These are phyloP conservation scores for Pseudomugil tenellus DNA, from an alignment of 2,797 vertebrate genomes.

Conservation along the genomic window DNA sequence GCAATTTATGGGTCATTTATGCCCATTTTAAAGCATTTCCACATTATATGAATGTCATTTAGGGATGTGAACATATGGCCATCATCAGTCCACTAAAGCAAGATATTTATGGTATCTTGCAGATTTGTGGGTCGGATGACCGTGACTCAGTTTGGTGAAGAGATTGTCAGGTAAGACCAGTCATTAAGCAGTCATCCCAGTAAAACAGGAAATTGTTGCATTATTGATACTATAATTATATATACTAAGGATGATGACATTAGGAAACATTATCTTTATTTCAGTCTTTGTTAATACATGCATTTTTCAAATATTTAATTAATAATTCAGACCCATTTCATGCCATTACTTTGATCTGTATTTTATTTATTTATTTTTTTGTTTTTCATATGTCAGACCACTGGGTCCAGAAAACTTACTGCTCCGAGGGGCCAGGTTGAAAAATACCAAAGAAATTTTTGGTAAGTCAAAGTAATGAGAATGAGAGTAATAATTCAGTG, in stretches of 20 bases:
- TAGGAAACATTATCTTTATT: background rate
- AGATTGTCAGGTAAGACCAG: constrained; percentile 91
- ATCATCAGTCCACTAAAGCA: background rate
- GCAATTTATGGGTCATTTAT: background rate
- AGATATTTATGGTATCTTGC: constrained; percentile 37
- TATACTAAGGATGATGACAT: too few species aligned
- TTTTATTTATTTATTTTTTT: too few species aligned
- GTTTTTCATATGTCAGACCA: constrained; percentile 81
- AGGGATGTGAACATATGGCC: too few species aligned
- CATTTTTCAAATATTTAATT: too few species aligned
- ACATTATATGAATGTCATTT: too few species aligned
- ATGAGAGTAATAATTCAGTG: background rate
- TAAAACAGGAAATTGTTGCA: too few species aligned
- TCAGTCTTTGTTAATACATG: background rate
- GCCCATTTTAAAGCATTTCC: background rate
- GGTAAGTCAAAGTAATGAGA: constrained; percentile 81
- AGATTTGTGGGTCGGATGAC: constrained; percentile 96
- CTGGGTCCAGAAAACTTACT: constrained; percentile 96
- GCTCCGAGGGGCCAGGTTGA: constrained; percentile 96
- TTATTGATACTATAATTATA: too few species aligned
- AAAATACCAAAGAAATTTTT: constrained; percentile 99
- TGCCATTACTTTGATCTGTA: background rate
- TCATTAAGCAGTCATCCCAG: constrained; percentile 9
- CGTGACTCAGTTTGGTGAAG: constrained; percentile 89
- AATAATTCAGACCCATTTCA: too few species aligned